These are phyloP conservation scores for Tiphia femorata DNA, from an alignment of 2,888 invertebrate genomes.

Conservation along the genomic window DNA sequence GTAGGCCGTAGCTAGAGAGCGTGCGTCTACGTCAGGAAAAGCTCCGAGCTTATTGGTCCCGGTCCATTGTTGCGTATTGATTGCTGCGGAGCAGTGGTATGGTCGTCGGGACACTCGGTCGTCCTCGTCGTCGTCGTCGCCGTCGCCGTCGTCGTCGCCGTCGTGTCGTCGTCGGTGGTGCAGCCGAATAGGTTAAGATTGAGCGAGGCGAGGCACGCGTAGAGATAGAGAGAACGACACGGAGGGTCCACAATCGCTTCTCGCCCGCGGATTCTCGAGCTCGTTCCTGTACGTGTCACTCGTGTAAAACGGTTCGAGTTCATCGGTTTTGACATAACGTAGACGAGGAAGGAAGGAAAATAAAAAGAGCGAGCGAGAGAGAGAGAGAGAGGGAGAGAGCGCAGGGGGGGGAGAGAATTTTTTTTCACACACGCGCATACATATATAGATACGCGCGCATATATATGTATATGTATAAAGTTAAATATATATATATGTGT, in stretches of 20 bases:
- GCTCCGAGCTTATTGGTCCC: constrained; percentile 69
- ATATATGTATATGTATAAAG: constrained; percentile 17
- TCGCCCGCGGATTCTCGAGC: no score
- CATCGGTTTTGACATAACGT: no score
- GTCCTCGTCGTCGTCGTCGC: constrained; percentile 60
- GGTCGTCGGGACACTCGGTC: constrained; percentile 62
- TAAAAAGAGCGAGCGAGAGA: constrained; percentile 1
- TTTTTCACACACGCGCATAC: constrained; percentile 3
- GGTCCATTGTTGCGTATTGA: constrained; percentile 69
- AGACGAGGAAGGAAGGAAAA: no score
- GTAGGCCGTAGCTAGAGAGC: constrained; percentile 47
- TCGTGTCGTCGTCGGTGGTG: constrained; percentile 50
- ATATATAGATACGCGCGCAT: constrained; percentile 15
- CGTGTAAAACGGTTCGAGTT: no score
- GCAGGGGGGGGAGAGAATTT: neutral
- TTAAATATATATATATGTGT: constrained; percentile 19
- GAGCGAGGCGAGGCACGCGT: constrained; percentile 40
- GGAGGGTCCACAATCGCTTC: no score
- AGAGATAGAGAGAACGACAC: constrained; percentile 28
- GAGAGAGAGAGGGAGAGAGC: neutral
- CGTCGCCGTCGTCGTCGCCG: constrained; percentile 58
- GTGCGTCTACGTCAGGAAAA: constrained; percentile 65
- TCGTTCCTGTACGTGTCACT: no score
- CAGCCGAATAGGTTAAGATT: constrained; percentile 48
- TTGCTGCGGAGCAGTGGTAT: constrained; percentile 64